These are phyloP conservation scores for Callorhinus ursinus DNA, from an alignment of 2,113 vertebrate genomes.

Conservation along the genomic window DNA sequence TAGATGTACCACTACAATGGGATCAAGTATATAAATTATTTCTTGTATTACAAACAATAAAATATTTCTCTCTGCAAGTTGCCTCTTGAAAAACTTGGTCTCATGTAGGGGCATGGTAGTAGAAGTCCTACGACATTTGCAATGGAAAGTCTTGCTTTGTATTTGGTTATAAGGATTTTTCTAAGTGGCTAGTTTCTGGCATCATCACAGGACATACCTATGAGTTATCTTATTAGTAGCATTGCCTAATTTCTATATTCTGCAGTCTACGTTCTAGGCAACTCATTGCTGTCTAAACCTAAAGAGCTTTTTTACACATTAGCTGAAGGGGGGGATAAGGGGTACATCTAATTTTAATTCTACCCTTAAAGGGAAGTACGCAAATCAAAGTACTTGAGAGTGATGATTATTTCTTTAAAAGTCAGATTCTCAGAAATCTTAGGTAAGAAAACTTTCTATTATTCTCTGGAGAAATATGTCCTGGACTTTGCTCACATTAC, in stretches of 20 bases:
- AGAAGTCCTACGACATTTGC: neutral
- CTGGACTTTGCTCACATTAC: constrained; percentile 13
- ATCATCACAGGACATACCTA: neutral
- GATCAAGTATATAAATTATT: neutral
- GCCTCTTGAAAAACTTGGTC: neutral
- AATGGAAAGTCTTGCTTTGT: neutral
- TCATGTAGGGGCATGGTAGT: too few species aligned
- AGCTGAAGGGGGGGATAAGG: neutral
- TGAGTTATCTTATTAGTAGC: neutral
- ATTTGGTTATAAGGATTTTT: neutral
- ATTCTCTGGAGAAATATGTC: constrained; percentile 18
- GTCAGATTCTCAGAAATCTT: constrained; percentile 24
- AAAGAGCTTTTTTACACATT: neutral
- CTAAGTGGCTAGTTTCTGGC: neutral
- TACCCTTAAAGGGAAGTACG: neutral
- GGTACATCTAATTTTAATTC: neutral
- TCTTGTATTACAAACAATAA: neutral
- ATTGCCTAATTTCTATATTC: neutral
- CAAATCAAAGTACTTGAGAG: neutral
- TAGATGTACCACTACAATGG: neutral
- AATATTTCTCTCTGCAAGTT: neutral
- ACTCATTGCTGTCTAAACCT: neutral
- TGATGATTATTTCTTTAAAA: constrained; percentile 30
- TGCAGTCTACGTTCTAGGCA: neutral
- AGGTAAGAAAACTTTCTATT: neutral